Conservation (phyloP, 2,113 vertebrate genomes). For the Seriola aureovittata region DNA sequence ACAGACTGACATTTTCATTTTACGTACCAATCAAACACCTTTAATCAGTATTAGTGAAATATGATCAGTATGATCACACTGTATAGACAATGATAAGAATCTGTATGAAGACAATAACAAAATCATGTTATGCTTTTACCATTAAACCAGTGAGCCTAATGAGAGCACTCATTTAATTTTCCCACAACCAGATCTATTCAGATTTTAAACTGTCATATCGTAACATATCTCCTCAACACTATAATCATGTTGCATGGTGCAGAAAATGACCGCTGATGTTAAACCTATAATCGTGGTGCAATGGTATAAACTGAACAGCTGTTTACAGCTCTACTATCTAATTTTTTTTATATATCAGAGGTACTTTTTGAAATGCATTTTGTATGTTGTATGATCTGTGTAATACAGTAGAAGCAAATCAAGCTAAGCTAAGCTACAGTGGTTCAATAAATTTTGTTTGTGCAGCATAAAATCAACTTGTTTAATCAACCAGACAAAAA, state of each 20-base stretch:
- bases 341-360: not conserved
- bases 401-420: not conserved
- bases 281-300: not conserved
- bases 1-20: not conserved
- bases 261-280: not conserved
- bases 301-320: not conserved
- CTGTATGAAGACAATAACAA: not conserved
- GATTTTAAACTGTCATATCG: not conserved
- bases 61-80: not conserved
- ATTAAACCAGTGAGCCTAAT: not conserved
- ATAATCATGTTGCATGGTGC: not conserved
- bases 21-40: not conserved
- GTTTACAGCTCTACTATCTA: not conserved
- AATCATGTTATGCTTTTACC: not conserved
- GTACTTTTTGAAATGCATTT: not conserved
- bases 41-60: not conserved
- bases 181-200: not conserved
- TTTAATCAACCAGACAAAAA: not conserved
- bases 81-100: not conserved
- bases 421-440: not conserved
- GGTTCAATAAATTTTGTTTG: not conserved
- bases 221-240: not conserved
- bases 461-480: not conserved
- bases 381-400: not conserved
- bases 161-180: not conserved